Evolutionary conservation across 2,888 invertebrate species (phyloP).

Genomic region (Dolichopus griseipennis): DNA sequence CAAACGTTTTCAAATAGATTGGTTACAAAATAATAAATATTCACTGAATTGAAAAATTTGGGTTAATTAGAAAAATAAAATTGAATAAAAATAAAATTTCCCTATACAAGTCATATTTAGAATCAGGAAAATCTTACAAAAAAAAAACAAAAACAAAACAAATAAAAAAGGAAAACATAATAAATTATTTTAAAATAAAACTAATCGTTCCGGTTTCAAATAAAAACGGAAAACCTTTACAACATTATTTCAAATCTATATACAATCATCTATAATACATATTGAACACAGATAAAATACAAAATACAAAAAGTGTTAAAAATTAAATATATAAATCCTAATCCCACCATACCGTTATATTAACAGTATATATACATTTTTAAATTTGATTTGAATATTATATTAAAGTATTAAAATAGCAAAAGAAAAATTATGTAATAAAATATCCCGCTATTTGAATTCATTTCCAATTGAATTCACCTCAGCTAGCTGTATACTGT

Average conservation of each 20-base stretch:
- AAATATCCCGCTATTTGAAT: not conserved
- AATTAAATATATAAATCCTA: not conserved
- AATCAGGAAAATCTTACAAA: too few species aligned
- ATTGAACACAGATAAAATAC: not conserved
- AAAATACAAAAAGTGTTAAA: not conserved
- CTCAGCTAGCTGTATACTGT: not conserved
- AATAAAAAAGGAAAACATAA: too few species aligned
- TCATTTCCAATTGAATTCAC: constrained; percentile 6
- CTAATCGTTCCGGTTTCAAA: too few species aligned
- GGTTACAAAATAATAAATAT: not conserved
- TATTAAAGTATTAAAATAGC: too few species aligned
- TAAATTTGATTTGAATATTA: too few species aligned
- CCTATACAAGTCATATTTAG: too few species aligned
- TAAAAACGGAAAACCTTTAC: not conserved
- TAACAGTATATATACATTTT: too few species aligned
- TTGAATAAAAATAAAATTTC: too few species aligned
- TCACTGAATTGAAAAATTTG: not conserved
- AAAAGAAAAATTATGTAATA: too few species aligned
- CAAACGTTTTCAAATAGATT: not conserved
- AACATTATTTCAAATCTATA: not conserved
- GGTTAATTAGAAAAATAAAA: not conserved
- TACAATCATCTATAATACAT: not conserved
- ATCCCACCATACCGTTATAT: not conserved
- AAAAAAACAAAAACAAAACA: too few species aligned
- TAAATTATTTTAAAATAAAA: too few species aligned